A percentile compares a stretch with the other conserved stretches of the same genome.
Evolutionary conservation across 2,888 invertebrate genomes (phyloP).

Genomic region (Athalia rosae): DNA sequence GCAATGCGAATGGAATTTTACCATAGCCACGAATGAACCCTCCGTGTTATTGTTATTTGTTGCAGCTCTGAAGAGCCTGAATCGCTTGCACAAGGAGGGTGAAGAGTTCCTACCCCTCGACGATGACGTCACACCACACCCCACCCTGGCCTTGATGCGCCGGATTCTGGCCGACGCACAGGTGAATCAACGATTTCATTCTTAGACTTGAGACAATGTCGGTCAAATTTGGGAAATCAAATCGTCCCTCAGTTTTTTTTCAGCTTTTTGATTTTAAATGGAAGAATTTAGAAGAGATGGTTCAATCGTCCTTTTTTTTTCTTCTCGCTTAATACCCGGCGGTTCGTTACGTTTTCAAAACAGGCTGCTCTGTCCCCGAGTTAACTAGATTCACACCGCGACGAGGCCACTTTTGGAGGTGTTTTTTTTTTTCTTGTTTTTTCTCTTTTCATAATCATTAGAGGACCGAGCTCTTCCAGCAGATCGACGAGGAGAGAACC

Average conservation of each 20-base stretch:
- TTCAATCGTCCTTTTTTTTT: too few relatives aligned
- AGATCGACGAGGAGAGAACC: slow-evolving; percentile 9
- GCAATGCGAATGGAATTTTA: background rate
- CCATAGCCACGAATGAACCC: slow-evolving; percentile 5
- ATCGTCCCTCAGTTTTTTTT: too few relatives aligned
- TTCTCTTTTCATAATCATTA: slow-evolving; percentile 33
- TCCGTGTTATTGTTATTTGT: slow-evolving; percentile 47
- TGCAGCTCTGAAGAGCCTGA: slow-evolving; percentile 70
- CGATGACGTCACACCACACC: slow-evolving; percentile 74
- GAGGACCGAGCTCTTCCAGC: slow-evolving; percentile 12
- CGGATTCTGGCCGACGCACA: slow-evolving; percentile 91
- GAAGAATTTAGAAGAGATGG: background rate
- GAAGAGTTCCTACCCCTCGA: slow-evolving; percentile 66
- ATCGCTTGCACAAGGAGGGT: slow-evolving; percentile 68
- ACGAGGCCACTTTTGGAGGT: too few relatives aligned
- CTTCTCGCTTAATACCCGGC: background rate
- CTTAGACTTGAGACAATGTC: background rate
- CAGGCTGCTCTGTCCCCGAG: slow-evolving; percentile 11
- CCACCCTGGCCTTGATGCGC: slow-evolving; percentile 91
- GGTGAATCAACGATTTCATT: slow-evolving; percentile 74
- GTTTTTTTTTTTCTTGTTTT: background rate
- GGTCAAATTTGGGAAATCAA: too few relatives aligned
- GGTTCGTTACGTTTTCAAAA: slow-evolving; percentile 12
- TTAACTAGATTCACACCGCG: slow-evolving; percentile 22
- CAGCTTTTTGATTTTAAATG: too few relatives aligned